Conservation (phyloP, 2,888 invertebrate genomes). For the Cephus nigrinus region DNA sequence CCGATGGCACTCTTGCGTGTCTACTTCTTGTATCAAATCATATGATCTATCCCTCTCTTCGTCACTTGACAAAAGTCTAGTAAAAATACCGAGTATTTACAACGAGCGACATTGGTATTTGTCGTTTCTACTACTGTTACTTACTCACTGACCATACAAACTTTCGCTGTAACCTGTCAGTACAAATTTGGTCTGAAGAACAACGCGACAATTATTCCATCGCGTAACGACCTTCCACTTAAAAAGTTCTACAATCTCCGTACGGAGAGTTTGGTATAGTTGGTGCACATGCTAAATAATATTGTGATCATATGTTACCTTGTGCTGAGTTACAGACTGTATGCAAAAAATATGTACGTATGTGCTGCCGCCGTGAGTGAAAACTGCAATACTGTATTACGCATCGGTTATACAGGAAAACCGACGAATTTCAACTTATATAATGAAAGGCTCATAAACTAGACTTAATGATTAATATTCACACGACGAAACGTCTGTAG, state of each 20-base stretch:
- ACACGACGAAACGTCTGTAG: neutral
- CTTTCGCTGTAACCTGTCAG: neutral
- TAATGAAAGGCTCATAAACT: neutral
- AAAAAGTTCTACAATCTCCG: neutral
- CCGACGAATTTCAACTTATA: neutral
- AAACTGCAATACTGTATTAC: neutral
- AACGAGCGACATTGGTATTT: neutral
- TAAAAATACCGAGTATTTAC: neutral
- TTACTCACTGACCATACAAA: neutral
- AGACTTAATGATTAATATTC: neutral
- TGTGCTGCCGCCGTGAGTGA: neutral
- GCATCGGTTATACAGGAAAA: neutral
- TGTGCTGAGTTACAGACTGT: neutral
- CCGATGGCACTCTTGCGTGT: neutral
- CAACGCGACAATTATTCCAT: neutral
- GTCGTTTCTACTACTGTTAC: neutral
- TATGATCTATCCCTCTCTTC: neutral
- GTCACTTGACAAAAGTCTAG: neutral
- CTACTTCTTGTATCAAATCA: neutral
- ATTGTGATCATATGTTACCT: neutral
- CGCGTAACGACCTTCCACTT: neutral
- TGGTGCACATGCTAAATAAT: neutral
- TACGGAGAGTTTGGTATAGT: neutral
- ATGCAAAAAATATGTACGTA: neutral
- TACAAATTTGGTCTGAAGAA: neutral